phyloP scores from a whole-genome alignment of 2,113 vertebrate species.

The Seriola dumerili region DNA sequence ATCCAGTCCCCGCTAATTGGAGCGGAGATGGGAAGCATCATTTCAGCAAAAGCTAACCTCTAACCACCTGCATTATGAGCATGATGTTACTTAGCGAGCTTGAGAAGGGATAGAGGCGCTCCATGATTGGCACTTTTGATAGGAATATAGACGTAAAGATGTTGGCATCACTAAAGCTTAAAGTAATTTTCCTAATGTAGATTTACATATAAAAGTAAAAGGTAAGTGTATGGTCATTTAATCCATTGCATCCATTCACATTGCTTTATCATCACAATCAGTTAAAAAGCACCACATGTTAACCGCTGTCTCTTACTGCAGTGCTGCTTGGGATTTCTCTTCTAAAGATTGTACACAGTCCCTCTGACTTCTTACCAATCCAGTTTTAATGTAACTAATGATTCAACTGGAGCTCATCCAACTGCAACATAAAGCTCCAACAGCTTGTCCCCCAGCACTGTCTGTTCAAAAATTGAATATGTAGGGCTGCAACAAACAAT shows the following conservation, averaged over 20 bases:
- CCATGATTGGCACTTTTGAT: neutral
- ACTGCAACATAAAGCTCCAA: neutral
- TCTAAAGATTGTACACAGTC: neutral
- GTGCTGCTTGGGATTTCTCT: neutral
- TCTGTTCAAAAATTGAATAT: neutral
- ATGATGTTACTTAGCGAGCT: constrained; percentile 19
- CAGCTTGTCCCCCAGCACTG: neutral
- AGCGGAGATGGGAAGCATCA: constrained; percentile 36
- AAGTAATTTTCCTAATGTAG: neutral
- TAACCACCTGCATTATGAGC: constrained; percentile 35
- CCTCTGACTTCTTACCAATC: neutral
- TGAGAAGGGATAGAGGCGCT: neutral
- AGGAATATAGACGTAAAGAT: constrained; percentile 1
- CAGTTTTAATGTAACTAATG: too few relatives aligned
- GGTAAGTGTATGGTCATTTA: too few relatives aligned
- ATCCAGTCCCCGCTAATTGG: constrained; percentile 41
- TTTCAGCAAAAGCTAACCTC: constrained; percentile 35
- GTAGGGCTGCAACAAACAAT: too few relatives aligned
- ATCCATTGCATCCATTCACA: neutral
- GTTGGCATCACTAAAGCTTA: neutral
- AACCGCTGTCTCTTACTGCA: neutral
- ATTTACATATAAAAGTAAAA: neutral
- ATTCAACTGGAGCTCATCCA: too few relatives aligned
- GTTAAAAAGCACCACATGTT: neutral
- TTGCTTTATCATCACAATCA: neutral